Conservation (phyloP, 2,797 vertebrate species). For the Sebastolobus alascanus region DNA sequence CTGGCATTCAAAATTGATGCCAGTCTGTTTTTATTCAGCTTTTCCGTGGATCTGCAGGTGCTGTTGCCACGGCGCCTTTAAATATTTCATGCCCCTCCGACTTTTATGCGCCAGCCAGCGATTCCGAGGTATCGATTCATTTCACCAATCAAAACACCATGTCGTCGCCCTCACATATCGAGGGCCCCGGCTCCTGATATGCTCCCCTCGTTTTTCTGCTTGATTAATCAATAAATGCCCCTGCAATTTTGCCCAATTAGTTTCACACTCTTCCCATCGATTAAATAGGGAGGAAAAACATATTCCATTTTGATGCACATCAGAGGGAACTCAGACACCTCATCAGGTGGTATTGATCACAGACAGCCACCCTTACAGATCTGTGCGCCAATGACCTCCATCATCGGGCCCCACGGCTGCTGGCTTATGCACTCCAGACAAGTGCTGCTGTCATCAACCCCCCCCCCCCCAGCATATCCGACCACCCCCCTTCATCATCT, state of each 20-base stretch:
- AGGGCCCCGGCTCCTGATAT: slow-evolving; percentile 66
- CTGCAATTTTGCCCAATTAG: slow-evolving; percentile 88
- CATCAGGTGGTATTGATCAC: slow-evolving; percentile 88
- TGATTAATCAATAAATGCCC: slow-evolving; percentile 89
- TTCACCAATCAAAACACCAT: slow-evolving; percentile 82
- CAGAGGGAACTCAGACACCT: slow-evolving; percentile 84
- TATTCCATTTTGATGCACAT: slow-evolving; percentile 87
- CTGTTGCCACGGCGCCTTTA: slow-evolving; percentile 69
- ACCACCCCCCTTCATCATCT: slow-evolving; percentile 58
- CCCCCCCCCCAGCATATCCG: slow-evolving; percentile 43
- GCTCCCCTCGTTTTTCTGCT: slow-evolving; percentile 84
- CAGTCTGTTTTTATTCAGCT: slow-evolving; percentile 73
- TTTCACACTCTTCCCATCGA: slow-evolving; percentile 85
- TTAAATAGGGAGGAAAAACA: slow-evolving; percentile 82
- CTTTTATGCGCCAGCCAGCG: slow-evolving; percentile 67
- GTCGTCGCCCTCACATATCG: slow-evolving; percentile 70
- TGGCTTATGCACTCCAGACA: slow-evolving; percentile 76
- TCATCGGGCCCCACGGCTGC: slow-evolving; percentile 79
- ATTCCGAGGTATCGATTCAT: slow-evolving; percentile 76
- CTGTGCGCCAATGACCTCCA: slow-evolving; percentile 81
- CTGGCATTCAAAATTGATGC: slow-evolving; percentile 79
- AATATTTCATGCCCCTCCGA: slow-evolving; percentile 78
- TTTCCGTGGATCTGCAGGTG: slow-evolving; percentile 66
- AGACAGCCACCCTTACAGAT: slow-evolving; percentile 72
- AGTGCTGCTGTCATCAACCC: slow-evolving; percentile 70